Conservation (phyloP, 2,113 vertebrate genomes). For the Gavia stellata region DNA sequence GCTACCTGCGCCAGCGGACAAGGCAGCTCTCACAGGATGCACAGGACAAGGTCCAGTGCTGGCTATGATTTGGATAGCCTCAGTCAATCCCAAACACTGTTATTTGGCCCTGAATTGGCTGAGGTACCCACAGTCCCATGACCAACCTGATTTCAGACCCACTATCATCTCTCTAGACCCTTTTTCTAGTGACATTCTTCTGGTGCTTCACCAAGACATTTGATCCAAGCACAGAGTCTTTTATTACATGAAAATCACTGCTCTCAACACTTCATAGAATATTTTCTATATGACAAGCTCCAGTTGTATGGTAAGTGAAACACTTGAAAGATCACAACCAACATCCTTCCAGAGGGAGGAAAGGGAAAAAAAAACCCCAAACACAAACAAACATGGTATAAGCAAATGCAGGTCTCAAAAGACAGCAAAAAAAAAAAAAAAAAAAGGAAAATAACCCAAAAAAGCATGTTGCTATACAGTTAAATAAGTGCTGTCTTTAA, state of each 20-base stretch:
- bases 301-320: background rate
- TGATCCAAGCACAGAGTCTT: background rate
- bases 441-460: background rate
- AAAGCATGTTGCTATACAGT: constrained; percentile 24
- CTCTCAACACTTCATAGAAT: background rate
- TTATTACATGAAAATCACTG: constrained; percentile 6
- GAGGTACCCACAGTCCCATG: background rate
- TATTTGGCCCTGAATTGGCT: background rate
- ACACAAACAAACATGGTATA: constrained; percentile 51
- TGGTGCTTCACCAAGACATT: background rate
- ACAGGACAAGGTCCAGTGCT: background rate
- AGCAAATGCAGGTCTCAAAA: constrained; percentile 43
- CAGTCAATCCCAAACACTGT: background rate
- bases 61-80: fast-evolving
- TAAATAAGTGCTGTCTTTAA: background rate
- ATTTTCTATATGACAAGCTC: background rate
- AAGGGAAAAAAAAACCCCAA: background rate
- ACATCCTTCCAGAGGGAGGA: constrained; percentile 20
- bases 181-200: background rate
- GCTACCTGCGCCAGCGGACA: fast-evolving
- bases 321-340: constrained; percentile 1
- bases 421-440: background rate
- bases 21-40: background rate
- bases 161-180: background rate
- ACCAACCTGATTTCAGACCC: background rate